Conservation (phyloP, 2,797 vertebrate genomes). For the Tinamus major region DNA sequence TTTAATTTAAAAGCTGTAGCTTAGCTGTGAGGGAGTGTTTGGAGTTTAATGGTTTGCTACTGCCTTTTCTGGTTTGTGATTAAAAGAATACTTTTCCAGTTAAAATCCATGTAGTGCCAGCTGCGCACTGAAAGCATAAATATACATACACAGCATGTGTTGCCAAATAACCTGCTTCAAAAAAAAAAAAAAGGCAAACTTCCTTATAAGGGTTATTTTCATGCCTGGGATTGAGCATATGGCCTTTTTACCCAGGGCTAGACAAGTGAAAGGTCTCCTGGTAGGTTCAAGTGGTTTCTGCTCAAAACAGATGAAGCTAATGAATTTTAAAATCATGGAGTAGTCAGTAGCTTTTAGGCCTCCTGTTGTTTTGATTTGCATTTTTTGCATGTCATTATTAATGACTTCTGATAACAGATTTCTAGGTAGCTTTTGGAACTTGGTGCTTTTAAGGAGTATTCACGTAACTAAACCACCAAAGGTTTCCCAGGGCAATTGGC, state of each 20-base stretch:
- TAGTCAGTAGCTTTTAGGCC: slow-evolving; percentile 18
- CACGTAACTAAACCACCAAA: background rate
- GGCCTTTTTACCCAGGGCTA: background rate
- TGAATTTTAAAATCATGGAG: background rate
- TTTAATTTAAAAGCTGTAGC: slow-evolving; percentile 36
- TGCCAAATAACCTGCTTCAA: background rate
- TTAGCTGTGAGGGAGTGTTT: slow-evolving; percentile 34
- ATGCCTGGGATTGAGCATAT: slow-evolving; percentile 4
- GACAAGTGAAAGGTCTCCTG: background rate
- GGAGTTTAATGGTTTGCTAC: slow-evolving; percentile 5
- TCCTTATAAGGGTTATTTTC: background rate
- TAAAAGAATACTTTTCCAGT: slow-evolving; percentile 22
- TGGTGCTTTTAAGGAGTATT: slow-evolving; percentile 20
- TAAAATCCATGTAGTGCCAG: slow-evolving; percentile 20
- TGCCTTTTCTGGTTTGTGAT: slow-evolving; percentile 35
- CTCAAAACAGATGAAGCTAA: background rate
- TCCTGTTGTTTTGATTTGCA: slow-evolving; percentile 20
- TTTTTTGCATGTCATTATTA: background rate
- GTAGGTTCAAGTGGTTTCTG: background rate
- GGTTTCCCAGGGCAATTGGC: background rate
- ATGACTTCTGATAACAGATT: background rate
- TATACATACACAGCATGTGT: slow-evolving; percentile 50
- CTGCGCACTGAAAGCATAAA: slow-evolving; percentile 19
- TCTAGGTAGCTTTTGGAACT: background rate
- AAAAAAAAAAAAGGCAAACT: background rate